Base-by-base conservation (phyloP, 2,113 vertebrate genomes). In the Protobothrops flavoviridis region DNA sequence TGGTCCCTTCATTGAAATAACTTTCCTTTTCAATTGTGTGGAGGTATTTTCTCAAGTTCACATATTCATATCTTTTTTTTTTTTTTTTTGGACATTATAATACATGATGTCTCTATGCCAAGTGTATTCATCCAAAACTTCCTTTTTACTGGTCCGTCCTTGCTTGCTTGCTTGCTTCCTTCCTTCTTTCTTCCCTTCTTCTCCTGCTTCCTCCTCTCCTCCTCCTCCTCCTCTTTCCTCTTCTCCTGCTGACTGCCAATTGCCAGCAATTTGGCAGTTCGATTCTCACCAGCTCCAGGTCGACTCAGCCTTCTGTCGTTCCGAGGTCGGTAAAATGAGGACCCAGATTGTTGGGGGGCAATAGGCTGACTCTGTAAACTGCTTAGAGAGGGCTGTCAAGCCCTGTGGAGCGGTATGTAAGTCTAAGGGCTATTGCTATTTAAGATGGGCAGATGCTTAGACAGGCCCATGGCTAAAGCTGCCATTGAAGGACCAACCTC, bases 1-100 rank as follows among this genome's bases (percentile, higher is more conserved):
- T 88, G 48, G 90, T 93, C 21, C 57, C 94, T 95, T 69, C 56
- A 69, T 85, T 96, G 93, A 95, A 94, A 85, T 87, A 94, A 93
- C 45, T 64, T 7, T 85, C 96, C 92, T 92, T 13, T 45, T 81
- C 52, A 0, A 0, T 0, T 39, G 85, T 94, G 90, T 93, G 81
- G 89, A 92, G 56, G 85, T 92, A 92, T 57, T 56, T 94, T 64
- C 94, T 23, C 95, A 88, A 88, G 81, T 48, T 92, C 89, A 81
- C 91, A 9, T 93, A 94, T 96, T 87, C 90, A 69, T 94, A 11
- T 8, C 0, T 56, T 33, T 55, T 88, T 39, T 8, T 33, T 55
- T 88, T 39, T 8, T 9, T 1, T 11, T 53, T 64, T 87, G 90
- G 85, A 61, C 26, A 2, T 93, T n/a, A 87, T 91, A 13, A 15